phyloP scores from a whole-genome alignment of 2,797 vertebrate species.

The Melanogrammus aeglefinus region DNA sequence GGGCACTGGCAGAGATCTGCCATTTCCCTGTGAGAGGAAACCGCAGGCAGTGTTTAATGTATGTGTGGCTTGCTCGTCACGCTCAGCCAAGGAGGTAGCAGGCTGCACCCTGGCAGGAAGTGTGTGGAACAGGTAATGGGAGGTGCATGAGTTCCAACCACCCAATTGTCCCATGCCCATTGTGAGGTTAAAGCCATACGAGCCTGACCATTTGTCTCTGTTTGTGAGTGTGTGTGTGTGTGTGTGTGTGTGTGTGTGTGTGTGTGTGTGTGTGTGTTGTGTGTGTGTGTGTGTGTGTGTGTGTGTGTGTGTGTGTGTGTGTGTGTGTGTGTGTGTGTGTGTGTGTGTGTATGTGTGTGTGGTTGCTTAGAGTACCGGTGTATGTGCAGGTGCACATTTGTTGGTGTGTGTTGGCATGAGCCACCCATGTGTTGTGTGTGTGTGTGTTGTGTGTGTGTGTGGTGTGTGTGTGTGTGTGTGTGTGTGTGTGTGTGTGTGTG shows the following conservation, averaged over 20 bases:
- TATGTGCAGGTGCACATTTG: background rate
- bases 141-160: conserved; percentile 44
- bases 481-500: conserved; percentile 34
- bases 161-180: conserved; percentile 20
- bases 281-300: background rate
- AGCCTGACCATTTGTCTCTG: background rate
- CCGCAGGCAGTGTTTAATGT: conserved; percentile 10
- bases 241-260: background rate
- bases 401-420: background rate
- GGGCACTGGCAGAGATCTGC: conserved; percentile 26
- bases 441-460: conserved; percentile 37
- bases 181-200: conserved; percentile 48
- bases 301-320: background rate
- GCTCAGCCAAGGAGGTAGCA: conserved; percentile 5
- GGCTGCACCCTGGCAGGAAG: conserved; percentile 33
- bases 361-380: background rate
- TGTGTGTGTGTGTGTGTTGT: too few species aligned
- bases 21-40: conserved; percentile 45
- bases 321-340: background rate
- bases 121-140: conserved; percentile 25
- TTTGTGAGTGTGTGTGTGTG: background rate
- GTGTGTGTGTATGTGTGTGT: conserved; percentile 3
- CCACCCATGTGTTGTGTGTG: conserved; percentile 9
- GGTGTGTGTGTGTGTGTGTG: too few species aligned
- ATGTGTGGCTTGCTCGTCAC: too few species aligned